Conservation (phyloP, 2,113 vertebrate species). For the Orycteropus afer region DNA sequence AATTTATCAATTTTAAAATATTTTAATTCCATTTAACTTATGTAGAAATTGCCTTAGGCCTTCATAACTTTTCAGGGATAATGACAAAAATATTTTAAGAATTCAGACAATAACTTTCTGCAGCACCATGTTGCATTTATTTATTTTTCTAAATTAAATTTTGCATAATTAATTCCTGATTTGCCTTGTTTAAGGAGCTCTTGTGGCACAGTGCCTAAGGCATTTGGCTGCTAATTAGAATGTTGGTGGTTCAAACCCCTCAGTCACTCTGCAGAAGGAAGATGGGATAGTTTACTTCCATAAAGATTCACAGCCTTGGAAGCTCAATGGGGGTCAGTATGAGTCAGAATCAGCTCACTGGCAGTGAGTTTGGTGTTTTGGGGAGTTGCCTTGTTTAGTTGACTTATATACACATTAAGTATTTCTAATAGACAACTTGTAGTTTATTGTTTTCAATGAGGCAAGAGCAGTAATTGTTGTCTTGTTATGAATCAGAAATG, state of each 20-base stretch:
- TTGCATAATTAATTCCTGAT: background rate
- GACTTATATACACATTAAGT: background rate
- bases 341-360: too few relatives aligned
- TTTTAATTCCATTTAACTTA: background rate
- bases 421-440: background rate
- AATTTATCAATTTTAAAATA: background rate
- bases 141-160: conserved; percentile 6
- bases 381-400: background rate
- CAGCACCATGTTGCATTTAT: background rate
- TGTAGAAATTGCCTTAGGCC: background rate
- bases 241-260: too few relatives aligned
- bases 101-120: background rate
- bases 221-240: too few relatives aligned
- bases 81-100: background rate
- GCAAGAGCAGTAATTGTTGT: background rate
- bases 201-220: too few relatives aligned
- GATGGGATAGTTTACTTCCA: too few relatives aligned
- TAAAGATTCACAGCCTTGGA: too few relatives aligned
- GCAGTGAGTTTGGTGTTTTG: too few relatives aligned
- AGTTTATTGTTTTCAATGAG: background rate
- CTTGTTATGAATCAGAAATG: background rate
- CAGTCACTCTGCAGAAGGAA: too few relatives aligned
- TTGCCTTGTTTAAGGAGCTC: too few relatives aligned
- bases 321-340: too few relatives aligned
- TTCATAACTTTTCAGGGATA: background rate